Evolutionary conservation across 2,113 vertebrate species (phyloP), one percentile per base, ranked within the genome.

Genomic region (Himantopus leucocephalus): DNA sequence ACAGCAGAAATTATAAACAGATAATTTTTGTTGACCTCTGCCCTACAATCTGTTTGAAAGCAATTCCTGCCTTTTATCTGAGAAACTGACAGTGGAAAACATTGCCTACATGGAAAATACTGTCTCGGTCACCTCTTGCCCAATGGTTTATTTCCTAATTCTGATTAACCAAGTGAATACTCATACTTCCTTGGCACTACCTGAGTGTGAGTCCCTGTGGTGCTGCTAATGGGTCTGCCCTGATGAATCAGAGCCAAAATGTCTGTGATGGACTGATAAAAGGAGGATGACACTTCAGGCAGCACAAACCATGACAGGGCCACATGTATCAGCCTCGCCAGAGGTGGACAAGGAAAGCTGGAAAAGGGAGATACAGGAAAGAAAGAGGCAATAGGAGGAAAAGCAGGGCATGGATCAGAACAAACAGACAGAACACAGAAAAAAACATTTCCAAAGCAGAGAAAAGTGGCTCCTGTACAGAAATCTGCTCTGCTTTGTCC

Each of bases 1-100:
- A 96, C 92, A 90, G 92, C 85, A 96, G 75, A 93, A 94, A 88
- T 92, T 79, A 85, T 53, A 80, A 89, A 82, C 93, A 96, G 84
- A 80, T 90, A 47, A 66, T 95, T 95, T 95, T 95, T 90, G 50
- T 52, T 93, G 94, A 96, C 87, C 93, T 82, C 55, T 83, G 75
- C 63, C 93, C 77, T 79, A 47, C 85, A 92, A 71, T 96, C 74
- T 77, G 88, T 89, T 94, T 87, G 63, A 91, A 95, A 95, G 52
- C n/a, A 88, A 88, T 79, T 95, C 58, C 50, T 94, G 55, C 45
- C 53, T 88, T 95, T 94, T 90, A 97, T 91, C 78, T 71, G 58
- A 85, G 84, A 72, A 91, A 82, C 77, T 0, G 0, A 48, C 41
- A 34, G 37, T 90, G 89, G 87, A 95, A 97, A 97, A 94, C 87